Evolutionary conservation across 2,113 vertebrate genomes (phyloP), one percentile per base, ranked within the genome.

Genomic region (Dascyllus trimaculatus): DNA sequence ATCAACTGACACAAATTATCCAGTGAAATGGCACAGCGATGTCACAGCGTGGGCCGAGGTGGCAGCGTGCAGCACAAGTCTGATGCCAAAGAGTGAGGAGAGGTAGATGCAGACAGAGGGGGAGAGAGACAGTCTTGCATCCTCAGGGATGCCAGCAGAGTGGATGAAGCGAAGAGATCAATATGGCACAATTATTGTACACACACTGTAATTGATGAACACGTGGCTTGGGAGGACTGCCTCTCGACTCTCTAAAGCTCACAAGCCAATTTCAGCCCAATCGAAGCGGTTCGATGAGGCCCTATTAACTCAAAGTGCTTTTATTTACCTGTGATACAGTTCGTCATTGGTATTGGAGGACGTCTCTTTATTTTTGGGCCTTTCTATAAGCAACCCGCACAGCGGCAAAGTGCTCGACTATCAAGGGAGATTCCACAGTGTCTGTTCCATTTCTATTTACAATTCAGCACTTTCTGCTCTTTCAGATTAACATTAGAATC

Each of bases 141-240:
- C 71, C 86, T 86, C 64, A 63, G 75, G 57, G 48, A 88, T 65
- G 53, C 40, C 67, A 63, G 74, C 51, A 18, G 59, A 85, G 73
- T 74, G 67, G 84, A 85, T 87, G 67, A 91, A 83, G 75, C 74
- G 51, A 60, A 61, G 10, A 45, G 83, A 92, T 93, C 89, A 84
- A 92, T 93, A 81, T 18, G 67, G 45, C 29, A 85, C 89, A 87
- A 84, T 89, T 88, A 82, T 84, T 90, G 84, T 85, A 74, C 87
- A 80, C 73, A 53, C 67, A 67, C 72, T 78, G 75, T 86, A 91
- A 91, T 80, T 90, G 89, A 86, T 89, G 77, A 92, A 81, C 82
- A 82, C 9, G 57, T 84, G 81, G 80, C 70, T 62, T 38, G 29
- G 46, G 54, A 87, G 54, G 60, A 83, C 69, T 80, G 83, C 80